Conservation (phyloP, 2,888 invertebrate species). For the Leptodirus hochenwartii region DNA sequence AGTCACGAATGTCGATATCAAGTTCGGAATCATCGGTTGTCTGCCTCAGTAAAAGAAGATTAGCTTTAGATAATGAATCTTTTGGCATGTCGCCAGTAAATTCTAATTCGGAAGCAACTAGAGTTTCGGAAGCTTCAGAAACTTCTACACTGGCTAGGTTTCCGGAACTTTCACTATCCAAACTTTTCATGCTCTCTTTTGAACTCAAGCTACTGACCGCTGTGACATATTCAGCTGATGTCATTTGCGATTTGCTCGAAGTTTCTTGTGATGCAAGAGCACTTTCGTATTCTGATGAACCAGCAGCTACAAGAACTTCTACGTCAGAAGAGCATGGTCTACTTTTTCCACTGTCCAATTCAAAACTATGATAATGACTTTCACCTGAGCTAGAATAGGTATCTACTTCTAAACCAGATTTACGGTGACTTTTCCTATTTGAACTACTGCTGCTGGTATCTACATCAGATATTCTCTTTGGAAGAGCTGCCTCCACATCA, state of each 20-base stretch:
- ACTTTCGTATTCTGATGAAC: slow-evolving; percentile 75
- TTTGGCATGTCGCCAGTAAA: slow-evolving; percentile 57
- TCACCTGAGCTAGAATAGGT: slow-evolving; percentile 75
- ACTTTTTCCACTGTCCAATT: slow-evolving; percentile 50
- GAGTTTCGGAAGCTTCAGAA: slow-evolving; percentile 82
- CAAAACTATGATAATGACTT: slow-evolving; percentile 78
- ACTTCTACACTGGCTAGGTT: slow-evolving; percentile 78
- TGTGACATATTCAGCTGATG: slow-evolving; percentile 72
- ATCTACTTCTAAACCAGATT: slow-evolving; percentile 63
- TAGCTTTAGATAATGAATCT: slow-evolving; percentile 15
- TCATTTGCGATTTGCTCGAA: slow-evolving; percentile 50
- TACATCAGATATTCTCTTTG: slow-evolving; percentile 16
- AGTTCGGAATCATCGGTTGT: no score
- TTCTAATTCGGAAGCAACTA: slow-evolving; percentile 79
- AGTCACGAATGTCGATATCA: slow-evolving; percentile 21
- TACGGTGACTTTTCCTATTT: slow-evolving; percentile 35
- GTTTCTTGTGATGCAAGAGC: slow-evolving; percentile 63
- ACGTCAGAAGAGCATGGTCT: slow-evolving; percentile 76
- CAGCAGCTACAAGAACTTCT: slow-evolving; percentile 59
- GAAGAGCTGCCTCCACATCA: slow-evolving; percentile 1
- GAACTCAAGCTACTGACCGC: slow-evolving; percentile 78
- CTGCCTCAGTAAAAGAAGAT: no score
- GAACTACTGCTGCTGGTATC: slow-evolving; percentile 25
- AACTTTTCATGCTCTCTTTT: slow-evolving; percentile 74
- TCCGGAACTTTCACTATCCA: slow-evolving; percentile 79